Base-by-base conservation (phyloP, 1,140 invertebrate genomes). In the Scaptomyza montana region DNA sequence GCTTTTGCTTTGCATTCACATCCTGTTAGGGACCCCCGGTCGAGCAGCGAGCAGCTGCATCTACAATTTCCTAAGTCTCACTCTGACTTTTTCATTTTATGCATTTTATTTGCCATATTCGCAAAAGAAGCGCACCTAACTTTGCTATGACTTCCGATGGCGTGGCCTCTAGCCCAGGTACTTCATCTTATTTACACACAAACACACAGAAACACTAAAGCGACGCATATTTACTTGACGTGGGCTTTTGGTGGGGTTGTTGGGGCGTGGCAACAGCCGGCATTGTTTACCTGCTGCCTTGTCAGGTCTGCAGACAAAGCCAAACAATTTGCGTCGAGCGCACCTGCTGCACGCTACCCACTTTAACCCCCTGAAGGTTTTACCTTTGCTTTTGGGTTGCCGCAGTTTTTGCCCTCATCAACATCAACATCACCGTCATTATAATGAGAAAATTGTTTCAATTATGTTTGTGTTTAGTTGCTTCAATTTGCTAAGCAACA, bases 381-480 rank as follows among this genome's bases (percentile, higher is more conserved):
- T 70, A 46, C 45, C 45, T 67, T 55, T 47, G 56, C 62, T 55
- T 56, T 67, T 19, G 10, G 25, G 6, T 10, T 49, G 47, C 21
- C 47, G 21, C 47, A 28, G 12, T 28, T 49, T 59, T 53, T 41
- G 43, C 51, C 64, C 62, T 43, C 39, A 43, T 53, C 51, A 19
- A 67, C 66, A 12, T 67, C 63, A 25, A 74, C 66, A 56, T 76
- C 69, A 55, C 73, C 80, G 75, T 80, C 78, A 81, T 89, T 89
- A 80, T 89, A 89, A 89, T 89, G 84, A 89, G 84, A 89, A 89
- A 89, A 89, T 89, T 89, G 84, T 89, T 89, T 89, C 84, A 89
- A 89, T 89, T 89, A 89, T 89, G 84, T 89, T 89, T 89, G 84
- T 82, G 84, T 89, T 89, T 89, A 89, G 84, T 89, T 89, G 84